Percentiles rank a stretch among this genome's conserved stretches.
phyloP scores from a whole-genome alignment of 2,113 vertebrate species.

The Tachuris rubrigastra region DNA sequence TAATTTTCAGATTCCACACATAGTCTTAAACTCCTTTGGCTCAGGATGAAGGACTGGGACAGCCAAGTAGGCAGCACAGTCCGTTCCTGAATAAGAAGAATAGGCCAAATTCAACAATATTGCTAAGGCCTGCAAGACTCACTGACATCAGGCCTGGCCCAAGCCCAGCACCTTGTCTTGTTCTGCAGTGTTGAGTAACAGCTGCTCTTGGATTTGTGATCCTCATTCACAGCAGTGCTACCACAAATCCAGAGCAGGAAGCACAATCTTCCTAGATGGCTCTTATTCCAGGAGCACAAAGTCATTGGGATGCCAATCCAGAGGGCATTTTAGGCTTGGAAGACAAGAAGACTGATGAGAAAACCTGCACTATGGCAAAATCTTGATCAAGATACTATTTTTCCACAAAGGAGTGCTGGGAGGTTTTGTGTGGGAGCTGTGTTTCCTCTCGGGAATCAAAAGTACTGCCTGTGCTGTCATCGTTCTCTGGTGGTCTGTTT shows the following conservation, averaged over 20 bases:
- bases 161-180: constrained; percentile 21
- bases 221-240: neutral
- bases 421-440: neutral
- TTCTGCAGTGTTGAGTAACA: neutral
- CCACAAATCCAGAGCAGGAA: neutral
- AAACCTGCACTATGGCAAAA: neutral
- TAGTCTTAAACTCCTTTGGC: constrained; percentile 25
- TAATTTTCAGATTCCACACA: constrained; percentile 54
- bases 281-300: neutral
- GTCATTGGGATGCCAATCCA: neutral
- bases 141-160: constrained; percentile 57
- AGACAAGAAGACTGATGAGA: neutral
- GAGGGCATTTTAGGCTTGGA: neutral
- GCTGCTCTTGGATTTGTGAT: constrained; percentile 19
- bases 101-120: constrained; percentile 62
- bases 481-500: neutral
- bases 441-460: neutral
- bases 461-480: neutral
- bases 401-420: neutral
- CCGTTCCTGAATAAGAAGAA: constrained; percentile 26
- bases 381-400: neutral
- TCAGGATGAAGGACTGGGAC: neutral
- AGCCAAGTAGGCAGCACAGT: constrained; percentile 52
- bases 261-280: neutral
- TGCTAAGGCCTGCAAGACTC: constrained; percentile 12